These are phyloP conservation scores for Corydoras sp. DNA, from an alignment of 2,113 vertebrate genomes.

Conservation along the genomic window DNA sequence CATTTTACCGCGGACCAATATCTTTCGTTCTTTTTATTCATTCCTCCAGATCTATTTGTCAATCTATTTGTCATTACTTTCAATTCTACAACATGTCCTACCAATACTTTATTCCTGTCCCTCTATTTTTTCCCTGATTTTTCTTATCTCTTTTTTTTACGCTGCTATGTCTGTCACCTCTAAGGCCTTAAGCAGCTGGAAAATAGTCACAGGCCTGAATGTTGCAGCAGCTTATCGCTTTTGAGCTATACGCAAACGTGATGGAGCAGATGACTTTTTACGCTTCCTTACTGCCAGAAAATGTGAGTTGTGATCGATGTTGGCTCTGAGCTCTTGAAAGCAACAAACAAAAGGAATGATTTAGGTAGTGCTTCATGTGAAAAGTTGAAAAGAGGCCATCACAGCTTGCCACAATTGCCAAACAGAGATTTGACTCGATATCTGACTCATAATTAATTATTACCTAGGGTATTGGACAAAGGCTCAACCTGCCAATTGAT, in stretches of 20 bases:
- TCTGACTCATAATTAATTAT: constrained; percentile 67
- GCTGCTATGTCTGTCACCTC: constrained; percentile 33
- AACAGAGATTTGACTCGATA: constrained; percentile 64
- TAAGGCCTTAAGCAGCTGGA: constrained; percentile 18
- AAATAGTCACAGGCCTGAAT: constrained; percentile 8
- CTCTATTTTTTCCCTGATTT: constrained; percentile 18
- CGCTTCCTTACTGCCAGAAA: constrained; percentile 26
- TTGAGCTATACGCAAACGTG: constrained; percentile 27
- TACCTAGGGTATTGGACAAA: constrained; percentile 37
- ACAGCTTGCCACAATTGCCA: constrained; percentile 60
- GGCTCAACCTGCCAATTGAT: constrained; percentile 24
- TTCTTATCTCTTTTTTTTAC: constrained; percentile 38
- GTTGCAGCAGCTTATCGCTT: constrained; percentile 26
- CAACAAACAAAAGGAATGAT: constrained; percentile 18
- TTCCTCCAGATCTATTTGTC: constrained; percentile 19
- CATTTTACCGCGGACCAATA: constrained; percentile 26
- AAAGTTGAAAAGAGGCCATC: constrained; percentile 33
- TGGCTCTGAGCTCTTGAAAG: constrained; percentile 17
- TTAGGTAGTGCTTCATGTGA: constrained; percentile 1
- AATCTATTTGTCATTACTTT: neutral
- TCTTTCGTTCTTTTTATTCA: constrained; percentile 11
- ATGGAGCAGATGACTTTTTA: constrained; percentile 33
- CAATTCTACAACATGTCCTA: constrained; percentile 24
- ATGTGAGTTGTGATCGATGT: constrained; percentile 20
- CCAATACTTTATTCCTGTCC: constrained; percentile 5